phyloP scores from a whole-genome alignment of 2,797 vertebrate species.

The Echeneis naucrates region DNA sequence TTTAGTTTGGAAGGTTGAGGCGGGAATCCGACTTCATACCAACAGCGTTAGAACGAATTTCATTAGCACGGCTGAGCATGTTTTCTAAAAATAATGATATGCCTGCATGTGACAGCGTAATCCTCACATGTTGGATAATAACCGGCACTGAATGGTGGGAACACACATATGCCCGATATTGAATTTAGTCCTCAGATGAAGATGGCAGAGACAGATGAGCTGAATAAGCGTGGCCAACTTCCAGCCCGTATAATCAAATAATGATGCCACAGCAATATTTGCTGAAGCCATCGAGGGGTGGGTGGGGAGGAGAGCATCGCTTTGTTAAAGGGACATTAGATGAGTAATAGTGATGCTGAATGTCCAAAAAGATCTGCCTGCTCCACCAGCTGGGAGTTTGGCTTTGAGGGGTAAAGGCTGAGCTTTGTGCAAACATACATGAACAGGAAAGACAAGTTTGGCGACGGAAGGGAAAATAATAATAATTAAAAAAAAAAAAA shows the following conservation, averaged over 20 bases:
- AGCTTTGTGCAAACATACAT: slow-evolving; percentile 18
- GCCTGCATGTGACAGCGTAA: slow-evolving; percentile 17
- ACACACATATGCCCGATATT: slow-evolving; percentile 43
- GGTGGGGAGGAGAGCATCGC: slow-evolving; percentile 7
- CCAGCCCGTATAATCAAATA: slow-evolving; percentile 66
- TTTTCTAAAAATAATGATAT: slow-evolving; percentile 1
- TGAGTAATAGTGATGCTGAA: neutral
- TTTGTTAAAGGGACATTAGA: slow-evolving; percentile 24
- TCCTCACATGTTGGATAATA: slow-evolving; percentile 18
- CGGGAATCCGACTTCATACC: neutral
- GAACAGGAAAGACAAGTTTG: neutral
- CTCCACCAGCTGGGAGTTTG: no score
- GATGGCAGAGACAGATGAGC: slow-evolving; percentile 68
- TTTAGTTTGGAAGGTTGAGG: neutral
- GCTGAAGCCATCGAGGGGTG: slow-evolving; percentile 20
- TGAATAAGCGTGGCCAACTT: slow-evolving; percentile 61
- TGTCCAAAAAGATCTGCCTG: neutral
- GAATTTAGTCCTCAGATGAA: slow-evolving; percentile 52
- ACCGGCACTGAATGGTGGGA: slow-evolving; percentile 19
- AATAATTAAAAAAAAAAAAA: no score
- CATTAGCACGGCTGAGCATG: neutral
- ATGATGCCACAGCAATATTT: slow-evolving; percentile 52
- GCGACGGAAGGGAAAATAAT: neutral
- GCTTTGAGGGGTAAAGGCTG: neutral
- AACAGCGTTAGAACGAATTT: neutral